Percentiles rank a stretch among this genome's conserved stretches.
phyloP scores from a whole-genome alignment of 1,140 invertebrate species.

The Ips nitidus region DNA sequence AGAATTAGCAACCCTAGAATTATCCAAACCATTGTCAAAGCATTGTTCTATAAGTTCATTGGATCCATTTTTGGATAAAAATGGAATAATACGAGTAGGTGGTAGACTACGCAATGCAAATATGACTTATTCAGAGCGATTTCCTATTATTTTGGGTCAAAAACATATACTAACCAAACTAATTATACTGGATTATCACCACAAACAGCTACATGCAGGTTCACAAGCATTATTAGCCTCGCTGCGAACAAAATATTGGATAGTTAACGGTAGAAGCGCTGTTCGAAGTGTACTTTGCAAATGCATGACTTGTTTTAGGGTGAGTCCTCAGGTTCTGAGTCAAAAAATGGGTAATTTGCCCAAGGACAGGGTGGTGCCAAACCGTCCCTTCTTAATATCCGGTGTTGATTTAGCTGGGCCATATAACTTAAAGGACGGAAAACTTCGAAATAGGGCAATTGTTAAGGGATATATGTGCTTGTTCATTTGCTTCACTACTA shows the following conservation, averaged over 20 bases:
- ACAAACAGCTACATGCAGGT: constrained; percentile 42
- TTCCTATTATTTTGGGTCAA: constrained; percentile 41
- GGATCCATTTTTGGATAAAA: constrained; percentile 3
- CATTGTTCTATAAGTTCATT: not conserved
- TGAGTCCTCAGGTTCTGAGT: too few relatives aligned
- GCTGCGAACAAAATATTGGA: constrained; percentile 42
- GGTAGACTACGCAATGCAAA: not conserved
- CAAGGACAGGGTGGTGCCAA: too few relatives aligned
- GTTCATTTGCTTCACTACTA: too few relatives aligned
- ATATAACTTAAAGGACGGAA: too few relatives aligned
- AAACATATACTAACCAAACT: constrained; percentile 35
- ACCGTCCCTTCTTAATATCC: too few relatives aligned
- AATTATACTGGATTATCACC: constrained; percentile 34
- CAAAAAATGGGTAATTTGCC: too few relatives aligned
- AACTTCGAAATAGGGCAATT: too few relatives aligned
- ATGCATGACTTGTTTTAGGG: too few relatives aligned
- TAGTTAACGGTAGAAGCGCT: constrained; percentile 2
- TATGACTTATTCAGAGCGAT: constrained; percentile 22
- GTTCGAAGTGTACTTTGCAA: too few relatives aligned
- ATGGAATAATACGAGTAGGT: not conserved
- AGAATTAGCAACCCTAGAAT: not conserved
- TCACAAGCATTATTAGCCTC: constrained; percentile 34
- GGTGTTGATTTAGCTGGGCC: too few relatives aligned
- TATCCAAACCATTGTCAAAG: not conserved
- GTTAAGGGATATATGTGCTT: too few relatives aligned